Conservation (phyloP, 2,888 invertebrate species). For the Nemotelus nigrinus region DNA sequence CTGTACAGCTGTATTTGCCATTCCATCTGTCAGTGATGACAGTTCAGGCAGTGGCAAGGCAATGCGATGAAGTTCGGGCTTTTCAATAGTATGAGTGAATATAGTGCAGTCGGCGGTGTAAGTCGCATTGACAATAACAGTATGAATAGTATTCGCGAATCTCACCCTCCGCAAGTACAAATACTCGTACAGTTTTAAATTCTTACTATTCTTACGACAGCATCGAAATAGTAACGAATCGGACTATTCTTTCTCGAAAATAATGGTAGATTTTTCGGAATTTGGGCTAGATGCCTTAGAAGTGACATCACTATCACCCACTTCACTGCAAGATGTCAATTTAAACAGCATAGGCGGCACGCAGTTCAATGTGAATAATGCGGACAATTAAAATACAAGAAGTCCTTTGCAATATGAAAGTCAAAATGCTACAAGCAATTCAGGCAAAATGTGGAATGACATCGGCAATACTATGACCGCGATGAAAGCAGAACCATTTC, state of each 20-base stretch:
- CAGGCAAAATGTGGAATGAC: conserved; percentile 65
- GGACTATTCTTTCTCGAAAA: conserved; percentile 50
- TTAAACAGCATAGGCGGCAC: conserved; percentile 57
- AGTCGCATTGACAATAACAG: conserved; percentile 50
- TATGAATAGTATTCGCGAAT: conserved; percentile 54
- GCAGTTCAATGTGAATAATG: conserved; percentile 7
- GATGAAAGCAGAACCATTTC: conserved; percentile 70
- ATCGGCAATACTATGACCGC: conserved; percentile 64
- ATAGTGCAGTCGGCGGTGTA: conserved; percentile 43
- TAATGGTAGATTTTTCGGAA: conserved; percentile 62
- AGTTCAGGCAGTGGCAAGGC: conserved; percentile 40
- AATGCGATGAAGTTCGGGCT: conserved; percentile 61
- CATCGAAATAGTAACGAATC: conserved; percentile 65
- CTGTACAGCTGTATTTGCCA: too few species aligned
- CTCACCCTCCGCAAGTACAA: conserved; percentile 51
- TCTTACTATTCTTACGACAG: conserved; percentile 64
- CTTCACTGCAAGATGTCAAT: conserved; percentile 62
- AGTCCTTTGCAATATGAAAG: conserved; percentile 58
- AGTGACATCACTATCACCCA: conserved; percentile 62
- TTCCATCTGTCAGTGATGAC: too few species aligned
- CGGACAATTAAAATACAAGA: conserved; percentile 25
- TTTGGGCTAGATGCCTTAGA: conserved; percentile 63
- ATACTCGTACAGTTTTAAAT: conserved; percentile 54
- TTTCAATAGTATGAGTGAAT: conserved; percentile 48
- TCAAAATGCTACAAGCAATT: conserved; percentile 57